These are phyloP conservation scores for Malurus elegans DNA, from an alignment of 2,113 vertebrate genomes.

Conservation along the genomic window DNA sequence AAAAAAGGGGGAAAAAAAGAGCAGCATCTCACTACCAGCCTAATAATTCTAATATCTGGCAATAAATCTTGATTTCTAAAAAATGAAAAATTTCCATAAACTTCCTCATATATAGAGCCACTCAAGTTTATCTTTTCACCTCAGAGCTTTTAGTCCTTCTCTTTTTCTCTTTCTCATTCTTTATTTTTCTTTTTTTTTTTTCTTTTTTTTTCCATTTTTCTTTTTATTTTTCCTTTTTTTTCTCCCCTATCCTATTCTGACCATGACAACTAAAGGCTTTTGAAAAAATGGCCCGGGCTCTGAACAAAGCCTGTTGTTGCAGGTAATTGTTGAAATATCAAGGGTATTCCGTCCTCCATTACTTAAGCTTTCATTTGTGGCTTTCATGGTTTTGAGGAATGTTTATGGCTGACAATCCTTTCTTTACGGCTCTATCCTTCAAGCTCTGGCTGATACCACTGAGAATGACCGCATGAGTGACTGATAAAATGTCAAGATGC, in stretches of 20 bases:
- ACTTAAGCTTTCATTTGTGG: conserved; percentile 84
- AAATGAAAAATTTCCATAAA: conserved; percentile 3
- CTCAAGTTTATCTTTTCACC: conserved; percentile 39
- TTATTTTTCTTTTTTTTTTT: neutral
- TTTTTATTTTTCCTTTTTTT: neutral
- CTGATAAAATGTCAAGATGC: conserved; percentile 86
- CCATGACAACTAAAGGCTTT: conserved; percentile 71
- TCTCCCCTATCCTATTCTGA: neutral
- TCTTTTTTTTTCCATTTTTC: neutral
- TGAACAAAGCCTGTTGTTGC: conserved; percentile 76
- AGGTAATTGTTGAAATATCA: conserved; percentile 84
- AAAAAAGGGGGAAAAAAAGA: neutral
- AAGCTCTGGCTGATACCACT: conserved; percentile 77
- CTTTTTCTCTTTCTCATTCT: neutral
- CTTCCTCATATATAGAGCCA: neutral
- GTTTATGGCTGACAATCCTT: conserved; percentile 84
- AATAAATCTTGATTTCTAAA: conserved; percentile 6
- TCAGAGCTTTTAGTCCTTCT: neutral
- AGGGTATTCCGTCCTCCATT: conserved; percentile 82
- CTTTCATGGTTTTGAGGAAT: conserved; percentile 84
- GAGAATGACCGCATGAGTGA: conserved; percentile 81
- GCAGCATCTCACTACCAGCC: neutral
- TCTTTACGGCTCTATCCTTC: conserved; percentile 84
- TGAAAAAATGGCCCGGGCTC: conserved; percentile 68
- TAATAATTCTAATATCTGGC: conserved; percentile 54